Conservation (phyloP, 2,113 vertebrate species). For the Cyanoliseus patagonus region DNA sequence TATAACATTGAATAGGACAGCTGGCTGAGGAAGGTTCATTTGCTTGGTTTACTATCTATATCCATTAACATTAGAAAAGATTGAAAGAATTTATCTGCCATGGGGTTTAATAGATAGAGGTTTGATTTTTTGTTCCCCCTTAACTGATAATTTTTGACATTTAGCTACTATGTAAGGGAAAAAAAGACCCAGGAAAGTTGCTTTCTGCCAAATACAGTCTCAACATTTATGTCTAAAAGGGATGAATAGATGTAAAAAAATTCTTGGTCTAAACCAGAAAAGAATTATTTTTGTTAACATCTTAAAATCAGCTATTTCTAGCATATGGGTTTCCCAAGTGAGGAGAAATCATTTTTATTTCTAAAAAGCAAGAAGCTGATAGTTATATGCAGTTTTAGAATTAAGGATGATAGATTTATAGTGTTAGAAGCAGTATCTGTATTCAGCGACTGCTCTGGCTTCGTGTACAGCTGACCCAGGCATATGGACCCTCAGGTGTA, state of each 20-base stretch:
- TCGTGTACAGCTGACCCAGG: background rate
- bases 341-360: background rate
- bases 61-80: conserved; percentile 69
- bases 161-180: conserved; percentile 44
- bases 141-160: conserved; percentile 64
- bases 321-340: background rate
- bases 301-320: conserved; percentile 18
- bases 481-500: background rate
- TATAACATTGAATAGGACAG: conserved; percentile 70
- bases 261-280: conserved; percentile 16
- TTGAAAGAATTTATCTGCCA: conserved; percentile 63
- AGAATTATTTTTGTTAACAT: conserved; percentile 28
- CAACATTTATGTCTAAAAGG: background rate
- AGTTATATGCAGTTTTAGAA: background rate
- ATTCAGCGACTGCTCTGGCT: background rate
- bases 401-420: background rate
- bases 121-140: background rate
- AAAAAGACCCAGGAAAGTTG: conserved; percentile 1
- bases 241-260: conserved; percentile 29
- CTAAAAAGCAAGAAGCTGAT: background rate
- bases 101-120: conserved; percentile 31
- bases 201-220: conserved; percentile 43
- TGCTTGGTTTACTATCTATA: conserved; percentile 60
- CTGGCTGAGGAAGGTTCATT: conserved; percentile 69
- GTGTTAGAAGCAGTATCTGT: background rate